Evolutionary conservation across 2,113 vertebrate species (phyloP), one percentile per base, ranked within the genome.

Genomic region (Xiphias gladius): DNA sequence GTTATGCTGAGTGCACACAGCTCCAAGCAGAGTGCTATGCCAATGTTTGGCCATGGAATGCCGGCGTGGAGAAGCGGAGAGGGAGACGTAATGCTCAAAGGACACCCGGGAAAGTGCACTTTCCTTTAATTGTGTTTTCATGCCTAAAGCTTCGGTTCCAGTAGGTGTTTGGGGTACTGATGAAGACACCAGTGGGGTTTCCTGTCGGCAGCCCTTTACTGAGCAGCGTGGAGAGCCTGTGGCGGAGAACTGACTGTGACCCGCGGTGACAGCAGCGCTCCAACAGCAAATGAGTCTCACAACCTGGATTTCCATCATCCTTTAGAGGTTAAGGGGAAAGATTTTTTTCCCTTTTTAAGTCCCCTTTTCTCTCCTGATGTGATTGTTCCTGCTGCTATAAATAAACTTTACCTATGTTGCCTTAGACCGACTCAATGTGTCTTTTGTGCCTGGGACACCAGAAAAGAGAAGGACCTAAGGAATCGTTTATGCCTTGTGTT

Each of bases 51-150:
- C 41, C 48, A 39, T 0, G 19, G 58, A 46, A 70, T 48, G 39
- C 37, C 41, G 32, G 76, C 46, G 41, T 37, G 58, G 24, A 43
- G n/a, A 1, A 19, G 28, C 39, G 52, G 24, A 43, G n/a, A 1
- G 24, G 28, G 50, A 39, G 52, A 46, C 5, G 39, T 11, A 20
- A 76, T 64, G 48, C 79, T 81, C 72, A 39, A 12, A 79, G 83
- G 70, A 77, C 57, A 73, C 30, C 55, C 9, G 61, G 52, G 55
- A 66, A 66, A 58, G 57, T 76, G 78, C 69, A 57, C 22, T 78
- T 73, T 16, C 39, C 37, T 76, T 86, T 88, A 90, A 89, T 84
- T 85, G 76, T 84, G 82, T 71, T 81, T 85, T 85, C 54, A 78
- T 54, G 88, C 79, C 88, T 46, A 24, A 30, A 88, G 85, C 81